These are phyloP conservation scores for Pollimyrus isidori DNA, from an alignment of 2,113 vertebrate genomes.

Conservation along the genomic window DNA sequence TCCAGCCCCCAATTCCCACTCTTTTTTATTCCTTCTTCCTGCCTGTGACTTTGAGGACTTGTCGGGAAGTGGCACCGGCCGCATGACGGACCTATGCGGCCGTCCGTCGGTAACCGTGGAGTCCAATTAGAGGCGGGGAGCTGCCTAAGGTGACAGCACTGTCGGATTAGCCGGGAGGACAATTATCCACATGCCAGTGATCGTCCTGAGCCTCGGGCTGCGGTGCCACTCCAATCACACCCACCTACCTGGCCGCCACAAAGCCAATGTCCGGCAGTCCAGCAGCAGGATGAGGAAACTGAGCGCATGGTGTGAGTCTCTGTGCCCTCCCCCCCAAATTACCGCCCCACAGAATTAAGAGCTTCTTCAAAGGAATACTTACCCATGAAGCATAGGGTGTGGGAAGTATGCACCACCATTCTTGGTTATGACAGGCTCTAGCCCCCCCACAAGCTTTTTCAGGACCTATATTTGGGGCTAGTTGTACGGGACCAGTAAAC, in stretches of 20 bases:
- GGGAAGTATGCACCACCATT: neutral
- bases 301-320: neutral
- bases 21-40: neutral
- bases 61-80: neutral
- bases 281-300: neutral
- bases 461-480: neutral
- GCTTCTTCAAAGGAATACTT: constrained; percentile 9
- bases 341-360: neutral
- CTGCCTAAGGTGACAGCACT: neutral
- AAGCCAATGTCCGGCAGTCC: neutral
- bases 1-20: neutral
- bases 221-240: neutral
- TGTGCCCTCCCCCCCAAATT: neutral
- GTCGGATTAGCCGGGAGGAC: neutral
- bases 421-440: neutral
- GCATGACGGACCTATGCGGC: neutral
- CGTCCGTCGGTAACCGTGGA: neutral
- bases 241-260: neutral
- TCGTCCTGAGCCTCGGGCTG: neutral
- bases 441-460: neutral
- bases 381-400: neutral
- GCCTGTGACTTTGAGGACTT: neutral
- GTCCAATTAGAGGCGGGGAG: neutral
- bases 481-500: neutral
- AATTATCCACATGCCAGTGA: constrained; percentile 10